Conservation (phyloP, 2,113 vertebrate species). For the Daboia siamensis region DNA sequence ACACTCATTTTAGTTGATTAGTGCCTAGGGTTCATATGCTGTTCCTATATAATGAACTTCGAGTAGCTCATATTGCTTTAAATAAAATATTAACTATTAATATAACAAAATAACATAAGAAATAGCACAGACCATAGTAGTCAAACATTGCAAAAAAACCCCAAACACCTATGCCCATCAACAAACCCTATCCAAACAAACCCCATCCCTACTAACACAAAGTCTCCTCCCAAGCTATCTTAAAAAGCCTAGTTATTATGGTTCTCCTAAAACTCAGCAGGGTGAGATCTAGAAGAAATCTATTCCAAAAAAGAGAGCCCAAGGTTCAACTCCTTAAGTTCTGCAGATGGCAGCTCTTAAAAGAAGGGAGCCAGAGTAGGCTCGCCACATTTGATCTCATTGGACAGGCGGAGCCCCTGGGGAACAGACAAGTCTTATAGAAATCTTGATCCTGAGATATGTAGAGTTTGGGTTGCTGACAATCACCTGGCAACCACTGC, state of each 20-base stretch:
- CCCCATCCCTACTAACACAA: too few relatives aligned
- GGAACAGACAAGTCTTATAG: not conserved
- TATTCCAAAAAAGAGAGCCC: not conserved
- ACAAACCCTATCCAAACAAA: not conserved
- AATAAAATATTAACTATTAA: not conserved
- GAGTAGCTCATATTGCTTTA: not conserved
- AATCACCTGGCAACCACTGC: not conserved
- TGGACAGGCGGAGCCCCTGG: not conserved
- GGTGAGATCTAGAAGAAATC: not conserved
- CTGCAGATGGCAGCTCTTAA: not conserved
- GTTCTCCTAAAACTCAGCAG: not conserved
- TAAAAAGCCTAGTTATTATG: not conserved
- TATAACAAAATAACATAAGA: not conserved
- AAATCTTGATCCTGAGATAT: not conserved
- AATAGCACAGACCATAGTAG: not conserved
- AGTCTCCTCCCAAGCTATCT: not conserved
- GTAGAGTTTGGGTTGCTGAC: not conserved
- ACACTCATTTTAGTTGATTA: not conserved
- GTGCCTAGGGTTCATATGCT: not conserved
- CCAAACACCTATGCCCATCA: not conserved
- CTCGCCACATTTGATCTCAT: not conserved
- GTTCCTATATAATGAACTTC: not conserved
- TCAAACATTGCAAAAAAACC: not conserved
- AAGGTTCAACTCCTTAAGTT: not conserved
- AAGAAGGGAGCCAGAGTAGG: not conserved